Evolutionary conservation across 2,797 vertebrate genomes (phyloP), one percentile per base, ranked within the genome.

Genomic region (Leucoraja ocellata): DNA sequence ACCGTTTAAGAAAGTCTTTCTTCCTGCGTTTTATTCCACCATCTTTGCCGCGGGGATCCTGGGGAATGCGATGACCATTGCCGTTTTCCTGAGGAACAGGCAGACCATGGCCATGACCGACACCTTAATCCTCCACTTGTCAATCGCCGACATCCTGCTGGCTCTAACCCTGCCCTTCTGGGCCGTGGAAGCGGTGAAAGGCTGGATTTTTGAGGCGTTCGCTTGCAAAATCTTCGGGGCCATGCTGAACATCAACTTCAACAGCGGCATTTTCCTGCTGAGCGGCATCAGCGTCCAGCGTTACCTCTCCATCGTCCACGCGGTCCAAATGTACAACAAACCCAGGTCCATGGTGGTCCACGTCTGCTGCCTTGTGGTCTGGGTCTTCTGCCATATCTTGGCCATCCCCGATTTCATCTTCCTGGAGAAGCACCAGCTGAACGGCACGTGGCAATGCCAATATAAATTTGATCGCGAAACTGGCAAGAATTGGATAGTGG

Each of bases 101-200:
- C 95, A n/a, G 0, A 88, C 73, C 58, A 96, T 97, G 95, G 94
- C 95, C 5, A 97, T 97, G 65, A 98, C 97, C 0, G 98, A 98
- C 94, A 96, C 94, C 36, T 98, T 98, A 93, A 96, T 98, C 94
- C 94, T 98, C 2, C 96, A 98, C 94, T 95, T 98, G 94, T 96
- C 96, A 0, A 6, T 97, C 8, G 96, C 97, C 0, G 98, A 99
- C 0, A 11, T 95, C 0, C 94, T 98, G 83, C 95, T 98, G 93
- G 96, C 98, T 90, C 0, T 97, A 32, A 98, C 97, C 0, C 94
- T 98, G 76, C 98, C 98, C 0, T 93, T 98, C 25, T 98, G 97
- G 97, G 96, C 97, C 0, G 95, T 68, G 5, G 96, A 98, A 18
- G 95, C 96, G 0, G 94, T 94, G 0, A 63, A 93, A 0, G 96